A percentile compares a stretch with the other conserved stretches of the same genome.
phyloP scores from a whole-genome alignment of 2,113 vertebrate genomes.

The Seriola quinqueradiata region DNA sequence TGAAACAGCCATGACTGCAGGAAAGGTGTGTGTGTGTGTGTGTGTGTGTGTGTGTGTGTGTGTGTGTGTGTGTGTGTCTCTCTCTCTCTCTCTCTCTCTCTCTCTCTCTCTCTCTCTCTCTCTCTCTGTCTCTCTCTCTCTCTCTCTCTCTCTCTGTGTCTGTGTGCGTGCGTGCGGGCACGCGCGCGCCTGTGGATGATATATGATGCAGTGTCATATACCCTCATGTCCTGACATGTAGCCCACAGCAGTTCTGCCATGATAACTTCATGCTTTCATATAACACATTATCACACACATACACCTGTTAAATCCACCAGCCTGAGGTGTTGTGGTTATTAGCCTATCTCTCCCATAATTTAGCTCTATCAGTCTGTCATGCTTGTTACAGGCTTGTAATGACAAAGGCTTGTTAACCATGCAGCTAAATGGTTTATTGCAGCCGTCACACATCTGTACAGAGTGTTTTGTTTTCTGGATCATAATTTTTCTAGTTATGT shows the following conservation, averaged over 20 bases:
- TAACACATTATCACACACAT: slow-evolving; percentile 23
- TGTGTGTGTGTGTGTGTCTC: background rate
- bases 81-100: no score
- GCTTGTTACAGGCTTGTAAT: slow-evolving; percentile 53
- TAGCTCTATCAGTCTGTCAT: slow-evolving; percentile 51
- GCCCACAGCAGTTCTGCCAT: slow-evolving; percentile 40
- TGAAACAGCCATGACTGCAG: slow-evolving; percentile 72
- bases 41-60: slow-evolving; percentile 25
- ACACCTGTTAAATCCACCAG: slow-evolving; percentile 71
- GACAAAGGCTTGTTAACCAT: slow-evolving; percentile 56
- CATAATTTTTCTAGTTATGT: slow-evolving; percentile 37
- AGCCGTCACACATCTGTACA: slow-evolving; percentile 42
- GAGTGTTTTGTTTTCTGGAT: slow-evolving; percentile 30
- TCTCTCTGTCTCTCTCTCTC: no score
- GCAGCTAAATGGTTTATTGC: slow-evolving; percentile 55
- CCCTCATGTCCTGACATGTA: slow-evolving; percentile 53
- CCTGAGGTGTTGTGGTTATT: slow-evolving; percentile 50
- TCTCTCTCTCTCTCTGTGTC: no score
- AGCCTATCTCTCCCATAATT: slow-evolving; percentile 56
- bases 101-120: no score
- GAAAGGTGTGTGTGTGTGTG: slow-evolving; percentile 7
- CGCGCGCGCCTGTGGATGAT: slow-evolving; percentile 33
- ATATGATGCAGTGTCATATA: slow-evolving; percentile 66
- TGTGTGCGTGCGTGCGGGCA: no score
- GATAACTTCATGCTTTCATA: slow-evolving; percentile 42